Conservation (phyloP, 2,113 vertebrate genomes). For the Pelvicachromis taeniatus region DNA sequence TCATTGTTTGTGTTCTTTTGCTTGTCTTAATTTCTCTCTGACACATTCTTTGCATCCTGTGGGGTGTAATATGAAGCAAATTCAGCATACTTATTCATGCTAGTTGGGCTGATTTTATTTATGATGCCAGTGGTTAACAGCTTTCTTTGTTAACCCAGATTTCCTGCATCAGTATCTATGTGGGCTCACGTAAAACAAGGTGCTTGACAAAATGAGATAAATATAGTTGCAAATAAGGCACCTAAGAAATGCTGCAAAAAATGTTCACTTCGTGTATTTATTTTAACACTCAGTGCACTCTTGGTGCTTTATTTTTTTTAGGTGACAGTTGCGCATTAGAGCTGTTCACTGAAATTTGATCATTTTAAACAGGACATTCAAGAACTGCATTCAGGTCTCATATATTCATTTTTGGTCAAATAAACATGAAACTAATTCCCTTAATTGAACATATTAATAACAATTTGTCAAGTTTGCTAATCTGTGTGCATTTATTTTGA, state of each 20-base stretch:
- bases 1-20: neutral
- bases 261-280: neutral
- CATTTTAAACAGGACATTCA: neutral
- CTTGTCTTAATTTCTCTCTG: neutral
- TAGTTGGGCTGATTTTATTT: neutral
- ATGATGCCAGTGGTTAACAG: neutral
- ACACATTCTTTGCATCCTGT: neutral
- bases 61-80: neutral
- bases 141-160: neutral
- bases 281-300: neutral
- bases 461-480: neutral
- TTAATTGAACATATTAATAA: neutral
- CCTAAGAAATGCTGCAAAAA: neutral
- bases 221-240: neutral
- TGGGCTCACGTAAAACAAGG: neutral
- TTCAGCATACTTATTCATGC: neutral
- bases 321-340: neutral
- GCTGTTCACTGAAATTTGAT: neutral
- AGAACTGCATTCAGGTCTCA: neutral
- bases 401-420: neutral
- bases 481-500: neutral
- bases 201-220: neutral
- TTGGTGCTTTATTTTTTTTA: neutral
- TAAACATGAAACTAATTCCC: neutral
- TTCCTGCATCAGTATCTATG: neutral